phyloP scores from a whole-genome alignment of 2,797 vertebrate genomes.

The Characodon lateralis region DNA sequence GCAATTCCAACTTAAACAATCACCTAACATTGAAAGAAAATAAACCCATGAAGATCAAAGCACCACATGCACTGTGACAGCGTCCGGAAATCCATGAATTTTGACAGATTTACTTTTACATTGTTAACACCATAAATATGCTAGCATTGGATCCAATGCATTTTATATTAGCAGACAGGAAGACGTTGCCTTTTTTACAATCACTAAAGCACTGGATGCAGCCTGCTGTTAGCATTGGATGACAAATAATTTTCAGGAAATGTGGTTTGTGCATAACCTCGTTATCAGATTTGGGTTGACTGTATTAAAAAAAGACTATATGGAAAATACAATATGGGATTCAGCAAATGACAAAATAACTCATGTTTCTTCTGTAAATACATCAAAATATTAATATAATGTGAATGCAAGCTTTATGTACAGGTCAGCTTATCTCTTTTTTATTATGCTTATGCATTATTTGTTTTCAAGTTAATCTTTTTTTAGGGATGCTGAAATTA shows the following conservation, averaged over 20 bases:
- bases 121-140: conserved; percentile 4
- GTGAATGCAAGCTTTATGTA: neutral
- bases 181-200: conserved; percentile 8
- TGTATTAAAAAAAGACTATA: neutral
- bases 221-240: conserved; percentile 6
- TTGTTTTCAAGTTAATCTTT: neutral
- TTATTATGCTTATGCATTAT: neutral
- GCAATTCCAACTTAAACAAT: neutral
- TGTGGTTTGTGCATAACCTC: neutral
- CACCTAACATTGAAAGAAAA: neutral
- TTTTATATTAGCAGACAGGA: conserved; percentile 8
- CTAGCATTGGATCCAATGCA: neutral
- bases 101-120: neutral
- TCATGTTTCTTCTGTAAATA: neutral
- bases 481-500: neutral
- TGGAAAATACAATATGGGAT: neutral
- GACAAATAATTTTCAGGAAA: conserved; percentile 8
- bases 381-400: neutral
- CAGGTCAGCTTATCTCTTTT: neutral
- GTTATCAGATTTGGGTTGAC: neutral
- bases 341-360: neutral
- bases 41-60: neutral
- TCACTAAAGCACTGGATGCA: conserved; percentile 4
- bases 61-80: neutral
- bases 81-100: neutral